Conservation (phyloP, 2,113 vertebrate species). For the Garra rufa region DNA sequence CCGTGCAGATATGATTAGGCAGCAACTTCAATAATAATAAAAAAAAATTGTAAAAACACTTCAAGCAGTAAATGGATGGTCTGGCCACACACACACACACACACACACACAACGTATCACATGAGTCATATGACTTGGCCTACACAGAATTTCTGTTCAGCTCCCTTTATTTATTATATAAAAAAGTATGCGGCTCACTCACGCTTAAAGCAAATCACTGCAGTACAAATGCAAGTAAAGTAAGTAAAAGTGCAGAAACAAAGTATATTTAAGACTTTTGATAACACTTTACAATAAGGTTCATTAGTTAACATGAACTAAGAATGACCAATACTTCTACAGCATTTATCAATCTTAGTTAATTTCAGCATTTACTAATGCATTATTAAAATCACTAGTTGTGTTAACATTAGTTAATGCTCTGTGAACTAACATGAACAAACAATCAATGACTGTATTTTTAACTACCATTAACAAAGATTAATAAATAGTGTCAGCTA, state of each 20-base stretch:
- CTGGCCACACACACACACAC: constrained; percentile 7
- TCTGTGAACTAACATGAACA: no score
- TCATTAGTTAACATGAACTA: no score
- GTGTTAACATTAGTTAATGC: no score
- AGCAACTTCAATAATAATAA: neutral
- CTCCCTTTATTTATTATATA: constrained; percentile 18
- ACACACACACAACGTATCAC: constrained; percentile 29
- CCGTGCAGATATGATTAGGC: constrained; percentile 4
- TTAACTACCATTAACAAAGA: no score
- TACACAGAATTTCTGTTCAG: constrained; percentile 29
- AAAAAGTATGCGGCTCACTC: constrained; percentile 19
- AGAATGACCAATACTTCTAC: no score
- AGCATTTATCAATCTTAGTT: no score
- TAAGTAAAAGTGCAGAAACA: neutral
- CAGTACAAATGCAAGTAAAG: neutral
- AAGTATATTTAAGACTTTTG: no score
- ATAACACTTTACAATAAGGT: no score
- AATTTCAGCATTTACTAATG: no score
- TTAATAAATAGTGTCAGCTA: no score
- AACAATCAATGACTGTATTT: no score
- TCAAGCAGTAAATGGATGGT: constrained; percentile 30
- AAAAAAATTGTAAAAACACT: constrained; percentile 2
- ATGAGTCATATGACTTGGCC: constrained; percentile 50
- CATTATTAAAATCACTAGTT: no score
- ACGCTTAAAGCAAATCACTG: neutral